Evolutionary conservation across 2,113 vertebrate species (phyloP), one percentile per base, ranked within the genome.

Genomic region (Apteryx owenii): DNA sequence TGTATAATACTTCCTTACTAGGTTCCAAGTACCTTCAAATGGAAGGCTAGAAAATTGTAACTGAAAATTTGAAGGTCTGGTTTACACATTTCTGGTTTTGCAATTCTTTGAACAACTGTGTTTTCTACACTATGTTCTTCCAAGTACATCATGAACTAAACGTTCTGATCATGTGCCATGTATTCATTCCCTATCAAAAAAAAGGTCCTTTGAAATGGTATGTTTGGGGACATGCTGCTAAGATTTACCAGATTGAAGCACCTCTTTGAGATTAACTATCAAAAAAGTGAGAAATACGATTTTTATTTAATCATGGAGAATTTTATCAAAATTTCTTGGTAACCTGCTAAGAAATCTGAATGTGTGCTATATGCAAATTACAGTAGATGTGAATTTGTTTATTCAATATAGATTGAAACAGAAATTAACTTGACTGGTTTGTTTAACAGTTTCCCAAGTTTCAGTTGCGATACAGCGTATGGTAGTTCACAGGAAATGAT

Each of bases 141-240:
- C 61, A 92, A 96, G 88, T 56, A 95, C 88, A 94, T 48, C 80
- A 92, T 38, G 90, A 92, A 94, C 92, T 92, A 23, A 51, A 86
- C 92, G 51, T 87, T 31, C 85, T 94, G 92, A 93, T 56, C 9
- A 33, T n/a, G 51, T 90, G 90, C 83, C 80, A 93, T 66, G 69
- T 54, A 81, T 48, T 86, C 50, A 53, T 70, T 70, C 54, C 46
- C 54, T 81, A 71, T 60, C 68, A 54, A 69, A 85, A 60, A 78
- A 61, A 68, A 78, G 25, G 60, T 76, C 48, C 51, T 93, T 73
- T 75, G 66, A 88, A 95, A 83, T 36, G 44, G 17, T 38, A 1
- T 15, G 20, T 69, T 42, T 33, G n/a, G 83, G 68, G 46, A 38
- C 54, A 56, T 9, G 12, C n/a, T 88, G 61, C 64, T n/a, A 73